phyloP scores from a whole-genome alignment of 2,113 vertebrate genomes.

The Dicaeum eximium region DNA sequence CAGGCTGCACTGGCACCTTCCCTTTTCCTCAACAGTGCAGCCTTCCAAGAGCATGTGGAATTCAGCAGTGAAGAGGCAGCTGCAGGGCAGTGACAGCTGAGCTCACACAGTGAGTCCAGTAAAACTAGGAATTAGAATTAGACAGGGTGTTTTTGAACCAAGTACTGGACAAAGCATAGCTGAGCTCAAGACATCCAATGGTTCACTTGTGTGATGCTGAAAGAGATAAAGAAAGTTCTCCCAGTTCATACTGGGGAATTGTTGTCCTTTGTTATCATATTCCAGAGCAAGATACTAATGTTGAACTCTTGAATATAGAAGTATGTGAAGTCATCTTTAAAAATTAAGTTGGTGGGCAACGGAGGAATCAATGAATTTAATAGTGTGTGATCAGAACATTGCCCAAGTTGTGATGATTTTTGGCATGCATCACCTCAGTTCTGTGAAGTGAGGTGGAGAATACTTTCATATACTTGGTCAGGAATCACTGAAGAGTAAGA shows the following conservation, averaged over 20 bases:
- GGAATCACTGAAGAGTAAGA: slow-evolving; percentile 58
- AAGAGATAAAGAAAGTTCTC: background rate
- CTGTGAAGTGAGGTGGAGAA: slow-evolving; percentile 64
- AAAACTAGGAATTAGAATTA: background rate
- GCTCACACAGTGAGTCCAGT: background rate
- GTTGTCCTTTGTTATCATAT: background rate
- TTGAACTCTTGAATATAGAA: background rate
- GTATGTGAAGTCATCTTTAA: background rate
- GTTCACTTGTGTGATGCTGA: background rate
- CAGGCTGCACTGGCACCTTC: background rate
- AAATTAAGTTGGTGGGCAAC: background rate
- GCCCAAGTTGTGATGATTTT: background rate
- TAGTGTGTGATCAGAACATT: background rate
- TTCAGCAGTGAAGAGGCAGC: background rate
- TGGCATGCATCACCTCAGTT: slow-evolving; percentile 65
- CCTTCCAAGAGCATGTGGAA: background rate
- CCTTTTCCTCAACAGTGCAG: background rate
- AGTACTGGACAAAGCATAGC: background rate
- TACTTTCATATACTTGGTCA: slow-evolving; percentile 69
- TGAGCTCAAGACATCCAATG: background rate
- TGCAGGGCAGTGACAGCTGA: background rate
- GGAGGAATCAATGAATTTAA: background rate
- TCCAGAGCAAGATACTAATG: background rate
- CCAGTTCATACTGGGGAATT: background rate
- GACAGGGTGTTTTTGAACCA: background rate